These are phyloP conservation scores for Hydrozoanthus gracilis DNA, from an alignment of 92 coral and sea anemone species.

Conservation along the genomic window DNA sequence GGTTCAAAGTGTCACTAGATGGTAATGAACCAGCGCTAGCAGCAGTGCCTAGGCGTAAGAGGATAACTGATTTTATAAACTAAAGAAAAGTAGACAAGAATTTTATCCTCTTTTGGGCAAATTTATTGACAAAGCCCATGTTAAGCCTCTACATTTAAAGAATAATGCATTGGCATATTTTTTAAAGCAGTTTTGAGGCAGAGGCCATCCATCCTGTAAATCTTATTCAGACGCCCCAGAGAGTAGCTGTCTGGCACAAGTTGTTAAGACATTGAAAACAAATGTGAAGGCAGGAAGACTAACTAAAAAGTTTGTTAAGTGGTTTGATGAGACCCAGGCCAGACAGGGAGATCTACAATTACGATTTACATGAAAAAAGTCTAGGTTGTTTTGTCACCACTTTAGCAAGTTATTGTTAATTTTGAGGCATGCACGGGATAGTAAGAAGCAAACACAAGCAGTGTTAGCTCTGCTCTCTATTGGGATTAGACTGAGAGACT, in stretches of 20 bases:
- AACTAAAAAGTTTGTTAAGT: slow-evolving; percentile 58
- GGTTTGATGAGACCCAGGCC: slow-evolving; percentile 72
- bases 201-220: slow-evolving; percentile 49
- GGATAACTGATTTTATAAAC: slow-evolving; percentile 26
- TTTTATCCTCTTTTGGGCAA: slow-evolving; percentile 56
- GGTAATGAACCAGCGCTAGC: slow-evolving; percentile 9
- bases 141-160: slow-evolving; percentile 63
- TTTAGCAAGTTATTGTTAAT: slow-evolving; percentile 52
- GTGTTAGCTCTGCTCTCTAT: slow-evolving; percentile 54
- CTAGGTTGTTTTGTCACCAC: slow-evolving; percentile 62
- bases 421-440: slow-evolving; percentile 52
- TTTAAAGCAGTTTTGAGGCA: slow-evolving; percentile 60
- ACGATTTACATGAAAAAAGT: slow-evolving; percentile 65
- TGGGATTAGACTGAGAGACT: slow-evolving; percentile 51
- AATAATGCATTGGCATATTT: slow-evolving; percentile 74
- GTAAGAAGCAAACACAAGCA: slow-evolving; percentile 61
- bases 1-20: slow-evolving; percentile 45
- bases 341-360: slow-evolving; percentile 53
- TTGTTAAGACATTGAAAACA: slow-evolving; percentile 50
- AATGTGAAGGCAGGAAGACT: slow-evolving; percentile 59
- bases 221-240: slow-evolving; percentile 55
- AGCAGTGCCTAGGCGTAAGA: not conserved
- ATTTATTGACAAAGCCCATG: slow-evolving; percentile 64
- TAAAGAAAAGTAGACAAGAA: slow-evolving; percentile 59
- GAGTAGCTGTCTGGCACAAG: slow-evolving; percentile 55